Evolutionary conservation across 2,113 vertebrate genomes (phyloP).

Genomic region (Chaetorhynchus papuensis): DNA sequence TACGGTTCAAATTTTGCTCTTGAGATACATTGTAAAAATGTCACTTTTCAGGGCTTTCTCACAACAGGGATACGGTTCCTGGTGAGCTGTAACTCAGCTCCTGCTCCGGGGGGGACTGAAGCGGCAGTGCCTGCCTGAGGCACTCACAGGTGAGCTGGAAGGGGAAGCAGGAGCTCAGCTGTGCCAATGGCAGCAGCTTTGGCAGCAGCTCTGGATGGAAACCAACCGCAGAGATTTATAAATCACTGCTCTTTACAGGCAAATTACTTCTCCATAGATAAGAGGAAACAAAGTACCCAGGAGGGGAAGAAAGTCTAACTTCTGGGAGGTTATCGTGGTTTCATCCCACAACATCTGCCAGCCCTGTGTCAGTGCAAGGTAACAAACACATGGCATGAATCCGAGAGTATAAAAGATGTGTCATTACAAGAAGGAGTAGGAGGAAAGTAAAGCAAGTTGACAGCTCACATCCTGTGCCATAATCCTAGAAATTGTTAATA

Average conservation of each 20-base stretch:
- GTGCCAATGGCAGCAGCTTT: neutral
- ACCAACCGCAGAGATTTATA: neutral
- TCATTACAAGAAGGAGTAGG: conserved; percentile 35
- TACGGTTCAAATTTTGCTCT: neutral
- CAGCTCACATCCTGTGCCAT: conserved; percentile 61
- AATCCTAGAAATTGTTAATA: conserved; percentile 63
- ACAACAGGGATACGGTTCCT: neutral
- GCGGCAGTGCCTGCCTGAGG: accelerated
- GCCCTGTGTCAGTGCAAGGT: neutral
- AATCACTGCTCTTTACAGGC: neutral
- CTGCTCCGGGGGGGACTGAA: neutral
- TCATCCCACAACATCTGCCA: conserved; percentile 30
- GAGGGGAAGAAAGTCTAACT: neutral
- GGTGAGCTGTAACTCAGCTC: neutral
- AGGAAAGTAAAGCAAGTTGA: conserved; percentile 42
- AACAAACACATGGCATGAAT: neutral
- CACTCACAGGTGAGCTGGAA: conserved; percentile 15
- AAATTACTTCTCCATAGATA: neutral
- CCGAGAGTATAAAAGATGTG: neutral
- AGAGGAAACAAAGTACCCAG: neutral
- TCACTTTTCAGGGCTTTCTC: neutral
- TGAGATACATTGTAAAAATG: neutral
- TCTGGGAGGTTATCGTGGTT: neutral
- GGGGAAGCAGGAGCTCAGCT: neutral
- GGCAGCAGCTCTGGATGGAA: neutral